Evolutionary conservation across 2,113 vertebrate genomes (phyloP).

Genomic region (Pollimyrus isidori): DNA sequence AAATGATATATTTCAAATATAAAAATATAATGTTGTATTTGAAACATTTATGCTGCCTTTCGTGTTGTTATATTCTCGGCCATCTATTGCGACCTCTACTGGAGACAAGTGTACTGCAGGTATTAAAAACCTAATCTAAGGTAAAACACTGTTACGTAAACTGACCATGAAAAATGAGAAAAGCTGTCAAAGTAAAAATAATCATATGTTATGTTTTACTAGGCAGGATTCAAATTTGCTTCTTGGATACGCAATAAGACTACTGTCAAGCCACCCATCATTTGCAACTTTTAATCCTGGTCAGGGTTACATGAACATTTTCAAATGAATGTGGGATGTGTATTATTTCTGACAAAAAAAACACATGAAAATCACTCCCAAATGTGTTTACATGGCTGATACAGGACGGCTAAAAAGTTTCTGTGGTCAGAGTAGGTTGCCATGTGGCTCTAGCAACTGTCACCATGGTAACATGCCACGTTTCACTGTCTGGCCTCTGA

Average conservation of each 20-base stretch:
- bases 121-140: not conserved
- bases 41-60: not conserved
- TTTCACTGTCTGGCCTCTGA: conserved; percentile 31
- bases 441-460: conserved; percentile 40
- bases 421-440: conserved; percentile 1
- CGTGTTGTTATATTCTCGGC: not conserved
- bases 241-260: not conserved
- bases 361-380: not conserved
- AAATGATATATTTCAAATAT: not conserved
- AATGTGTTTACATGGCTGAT: not conserved
- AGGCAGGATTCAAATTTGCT: not conserved
- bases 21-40: not conserved
- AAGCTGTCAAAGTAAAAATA: not conserved
- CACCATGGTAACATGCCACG: conserved; percentile 45
- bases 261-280: not conserved
- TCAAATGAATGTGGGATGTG: not conserved
- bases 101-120: not conserved
- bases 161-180: not conserved
- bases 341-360: not conserved
- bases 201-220: not conserved
- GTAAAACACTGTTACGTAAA: not conserved
- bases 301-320: not conserved
- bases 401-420: not conserved
- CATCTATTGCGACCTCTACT: not conserved
- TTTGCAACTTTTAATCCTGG: not conserved